Evolutionary conservation across 2,888 invertebrate genomes (phyloP), one percentile per base, ranked within the genome.

Genomic region (Arctia plantaginis): DNA sequence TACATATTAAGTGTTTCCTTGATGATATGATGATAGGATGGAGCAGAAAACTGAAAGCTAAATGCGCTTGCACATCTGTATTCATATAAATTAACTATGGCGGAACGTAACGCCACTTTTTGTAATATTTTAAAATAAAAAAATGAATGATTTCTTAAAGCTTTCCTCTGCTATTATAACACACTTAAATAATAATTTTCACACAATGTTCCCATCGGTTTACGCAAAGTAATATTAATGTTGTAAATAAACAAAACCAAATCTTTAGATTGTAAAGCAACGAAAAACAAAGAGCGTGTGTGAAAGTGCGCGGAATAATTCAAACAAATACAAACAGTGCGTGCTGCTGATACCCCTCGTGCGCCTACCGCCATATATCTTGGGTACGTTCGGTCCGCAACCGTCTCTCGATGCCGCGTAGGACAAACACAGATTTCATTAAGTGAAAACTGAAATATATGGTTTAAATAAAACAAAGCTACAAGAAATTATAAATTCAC

Each of bases 301-400:
- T 30, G 62, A 62, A 62, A 62, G 27, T 62, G 18, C 30, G 62
- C 30, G 62, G 62, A 62, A 62, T 62, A 62, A 30, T 62, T 62
- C 18, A 30, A 62, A 62, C 30, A 62, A 30, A 62, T 62, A 62
- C 30, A 30, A 62, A 62, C 30, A 18, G 30, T 62, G 30, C 62
- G 62, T 30, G 62, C 30, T 62, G 18, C 62, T 62, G 30, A 62
- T 62, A 62, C 62, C 62, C 30, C 18, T 62, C 30, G 62, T 62
- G 62, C 30, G 62, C 8, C 6, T 4, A 47, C 47, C 30, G 62
- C 30, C 27, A 62, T 62, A 62, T 62, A 62, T 62, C 6, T 62
- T 15, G 18, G 47, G 27, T 15, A 27, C 62, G 2, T 30, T 30
- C 18, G 15, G 62, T 30, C 62, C 62, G 62, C 27, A 18, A 30